Evolutionary conservation across 2,888 invertebrate genomes (phyloP).

Genomic region (Hecatera dysodea): DNA sequence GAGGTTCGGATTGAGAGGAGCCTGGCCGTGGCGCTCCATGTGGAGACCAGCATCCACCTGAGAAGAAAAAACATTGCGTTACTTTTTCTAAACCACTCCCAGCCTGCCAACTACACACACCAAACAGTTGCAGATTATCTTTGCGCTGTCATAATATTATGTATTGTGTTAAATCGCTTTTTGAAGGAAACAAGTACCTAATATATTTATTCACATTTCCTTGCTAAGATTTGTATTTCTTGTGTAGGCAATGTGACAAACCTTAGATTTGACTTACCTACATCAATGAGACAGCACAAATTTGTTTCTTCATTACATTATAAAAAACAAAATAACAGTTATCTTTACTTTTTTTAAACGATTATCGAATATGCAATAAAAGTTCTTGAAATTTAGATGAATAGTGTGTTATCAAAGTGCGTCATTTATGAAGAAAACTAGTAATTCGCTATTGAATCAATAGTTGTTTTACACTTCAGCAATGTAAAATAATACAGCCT

Average conservation of each 20-base stretch:
- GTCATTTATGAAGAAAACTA: not conserved
- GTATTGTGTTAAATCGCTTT: too few species aligned
- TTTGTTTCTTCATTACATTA: not conserved
- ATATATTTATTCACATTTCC: not conserved
- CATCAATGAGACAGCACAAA: not conserved
- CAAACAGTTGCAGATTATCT: too few species aligned
- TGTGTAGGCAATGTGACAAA: not conserved
- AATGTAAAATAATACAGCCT: not conserved
- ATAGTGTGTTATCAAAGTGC: not conserved
- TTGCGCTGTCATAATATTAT: too few species aligned
- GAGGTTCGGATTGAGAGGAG: conserved; percentile 92
- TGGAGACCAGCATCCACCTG: conserved; percentile 96
- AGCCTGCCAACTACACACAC: too few species aligned
- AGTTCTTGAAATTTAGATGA: conserved; percentile 8
- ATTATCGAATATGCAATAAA: not conserved
- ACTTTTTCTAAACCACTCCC: not conserved
- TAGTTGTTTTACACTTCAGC: not conserved
- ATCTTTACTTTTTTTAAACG: conserved; percentile 7
- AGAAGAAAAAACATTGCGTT: conserved; percentile 23
- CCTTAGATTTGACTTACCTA: not conserved
- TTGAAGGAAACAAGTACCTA: too few species aligned
- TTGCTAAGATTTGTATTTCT: not conserved
- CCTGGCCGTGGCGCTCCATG: conserved; percentile 95
- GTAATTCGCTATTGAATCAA: not conserved
- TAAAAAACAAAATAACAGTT: not conserved